Evolutionary conservation across 1,140 invertebrate species (phyloP).

Genomic region (Drosophila ohnishii): DNA sequence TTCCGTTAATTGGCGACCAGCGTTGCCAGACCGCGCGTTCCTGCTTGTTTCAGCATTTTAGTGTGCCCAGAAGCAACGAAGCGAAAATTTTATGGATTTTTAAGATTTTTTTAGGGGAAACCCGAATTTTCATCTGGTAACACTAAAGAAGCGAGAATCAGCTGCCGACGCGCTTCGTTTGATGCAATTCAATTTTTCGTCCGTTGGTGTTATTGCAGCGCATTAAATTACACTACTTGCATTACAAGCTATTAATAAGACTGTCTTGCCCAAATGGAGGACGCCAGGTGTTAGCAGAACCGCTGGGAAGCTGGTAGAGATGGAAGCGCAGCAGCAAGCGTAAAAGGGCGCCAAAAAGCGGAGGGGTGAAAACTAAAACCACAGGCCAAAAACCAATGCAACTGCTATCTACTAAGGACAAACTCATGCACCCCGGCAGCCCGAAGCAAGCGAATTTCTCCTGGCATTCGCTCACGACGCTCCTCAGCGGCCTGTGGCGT

Average conservation of each 20-base stretch:
- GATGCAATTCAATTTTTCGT: constrained; percentile 61
- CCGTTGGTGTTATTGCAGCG: constrained; percentile 23
- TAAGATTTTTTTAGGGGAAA: too few relatives aligned
- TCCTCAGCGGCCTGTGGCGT: constrained; percentile 58
- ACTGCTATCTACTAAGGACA: neutral
- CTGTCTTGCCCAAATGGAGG: neutral
- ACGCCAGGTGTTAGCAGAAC: neutral
- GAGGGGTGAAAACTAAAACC: constrained; percentile 9
- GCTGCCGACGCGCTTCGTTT: constrained; percentile 67
- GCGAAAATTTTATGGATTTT: too few relatives aligned
- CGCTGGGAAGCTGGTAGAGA: neutral
- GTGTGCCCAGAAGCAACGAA: too few relatives aligned
- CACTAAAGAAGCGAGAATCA: constrained; percentile 29
- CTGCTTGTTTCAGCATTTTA: too few relatives aligned
- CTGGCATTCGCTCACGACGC: constrained; percentile 59
- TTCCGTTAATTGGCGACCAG: too few relatives aligned
- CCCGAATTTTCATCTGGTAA: too few relatives aligned
- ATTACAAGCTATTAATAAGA: neutral
- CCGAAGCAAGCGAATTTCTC: constrained; percentile 36
- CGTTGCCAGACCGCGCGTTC: too few relatives aligned
- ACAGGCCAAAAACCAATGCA: constrained; percentile 27
- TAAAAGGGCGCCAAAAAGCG: constrained; percentile 63
- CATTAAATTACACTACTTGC: constrained; percentile 28
- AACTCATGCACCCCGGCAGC: constrained; percentile 53
- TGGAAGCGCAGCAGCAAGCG: neutral